Percentiles rank a stretch among this genome's conserved stretches.
These are phyloP conservation scores for Calliopum simillimum DNA, from an alignment of 2,888 invertebrate genomes.

Conservation along the genomic window DNA sequence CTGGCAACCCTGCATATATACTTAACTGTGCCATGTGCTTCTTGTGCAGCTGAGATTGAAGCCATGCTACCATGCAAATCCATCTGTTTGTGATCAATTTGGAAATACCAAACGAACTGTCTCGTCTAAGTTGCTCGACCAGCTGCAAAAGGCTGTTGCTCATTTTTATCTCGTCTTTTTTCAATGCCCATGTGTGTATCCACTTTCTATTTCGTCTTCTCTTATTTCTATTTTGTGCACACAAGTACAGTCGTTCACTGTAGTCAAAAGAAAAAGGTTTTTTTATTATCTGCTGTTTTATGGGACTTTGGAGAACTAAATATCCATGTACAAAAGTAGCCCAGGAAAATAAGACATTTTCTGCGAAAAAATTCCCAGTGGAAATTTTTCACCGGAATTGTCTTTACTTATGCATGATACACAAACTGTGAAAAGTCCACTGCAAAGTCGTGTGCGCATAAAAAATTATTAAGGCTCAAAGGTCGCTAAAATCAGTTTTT, in stretches of 20 bases:
- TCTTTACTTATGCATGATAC: too few species aligned
- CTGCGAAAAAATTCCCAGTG: too few species aligned
- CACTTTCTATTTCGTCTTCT: neutral
- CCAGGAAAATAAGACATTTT: too few species aligned
- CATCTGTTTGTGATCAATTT: constrained; percentile 13
- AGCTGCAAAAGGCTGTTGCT: neutral
- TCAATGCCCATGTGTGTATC: constrained; percentile 16
- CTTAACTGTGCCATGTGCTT: constrained; percentile 23
- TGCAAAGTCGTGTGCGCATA: too few species aligned
- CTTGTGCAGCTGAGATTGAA: constrained; percentile 24
- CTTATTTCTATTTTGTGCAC: neutral
- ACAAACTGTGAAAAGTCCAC: too few species aligned
- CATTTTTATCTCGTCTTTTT: neutral
- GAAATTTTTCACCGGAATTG: too few species aligned
- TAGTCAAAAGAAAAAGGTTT: constrained; percentile 8
- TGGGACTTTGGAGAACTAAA: neutral
- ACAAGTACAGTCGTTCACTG: constrained; percentile 31
- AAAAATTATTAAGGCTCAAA: too few species aligned
- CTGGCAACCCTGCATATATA: too few species aligned
- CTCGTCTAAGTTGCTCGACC: neutral
- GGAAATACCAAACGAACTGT: constrained; percentile 11
- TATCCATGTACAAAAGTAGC: too few species aligned
- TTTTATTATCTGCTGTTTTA: neutral
- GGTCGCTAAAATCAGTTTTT: too few species aligned
- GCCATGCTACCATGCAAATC: neutral